Percentiles rank a stretch among this genome's conserved stretches.
Conservation (phyloP, 2,797 vertebrate genomes). For the Enoplosus armatus region DNA sequence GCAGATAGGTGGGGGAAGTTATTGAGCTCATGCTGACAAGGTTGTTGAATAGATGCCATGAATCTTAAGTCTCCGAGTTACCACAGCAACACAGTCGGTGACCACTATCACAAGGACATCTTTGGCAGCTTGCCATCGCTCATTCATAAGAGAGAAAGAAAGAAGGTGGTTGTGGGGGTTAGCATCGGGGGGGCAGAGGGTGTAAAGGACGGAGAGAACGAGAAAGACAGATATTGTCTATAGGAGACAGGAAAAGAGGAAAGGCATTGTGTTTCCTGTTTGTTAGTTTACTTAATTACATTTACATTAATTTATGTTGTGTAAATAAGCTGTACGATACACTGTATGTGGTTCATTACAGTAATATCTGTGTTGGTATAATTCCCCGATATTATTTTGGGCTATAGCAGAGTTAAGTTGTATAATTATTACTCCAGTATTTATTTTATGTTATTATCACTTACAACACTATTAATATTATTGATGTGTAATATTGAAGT, state of each 20-base stretch:
- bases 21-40: conserved; percentile 71
- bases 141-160: conserved; percentile 71
- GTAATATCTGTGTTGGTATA: background rate
- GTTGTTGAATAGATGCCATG: conserved; percentile 70
- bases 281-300: background rate
- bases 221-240: conserved; percentile 1
- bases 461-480: background rate
- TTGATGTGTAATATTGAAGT: background rate
- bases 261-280: background rate
- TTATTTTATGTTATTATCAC: background rate
- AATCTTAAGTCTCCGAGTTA: conserved; percentile 76
- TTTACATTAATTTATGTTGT: background rate
- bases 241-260: background rate
- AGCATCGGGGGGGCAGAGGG: background rate
- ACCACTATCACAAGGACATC: conserved; percentile 79
- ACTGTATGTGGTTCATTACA: conserved; percentile 2
- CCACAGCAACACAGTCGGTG: conserved; percentile 75
- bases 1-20: conserved; percentile 52
- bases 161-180: conserved; percentile 11
- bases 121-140: conserved; percentile 65
- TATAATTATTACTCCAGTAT: background rate
- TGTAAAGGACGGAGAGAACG: background rate
- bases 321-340: background rate
- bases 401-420: background rate
- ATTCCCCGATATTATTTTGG: background rate